Evolutionary conservation across 2,797 vertebrate species (phyloP), one percentile per base, ranked within the genome.

Genomic region (Alauda arvensis): DNA sequence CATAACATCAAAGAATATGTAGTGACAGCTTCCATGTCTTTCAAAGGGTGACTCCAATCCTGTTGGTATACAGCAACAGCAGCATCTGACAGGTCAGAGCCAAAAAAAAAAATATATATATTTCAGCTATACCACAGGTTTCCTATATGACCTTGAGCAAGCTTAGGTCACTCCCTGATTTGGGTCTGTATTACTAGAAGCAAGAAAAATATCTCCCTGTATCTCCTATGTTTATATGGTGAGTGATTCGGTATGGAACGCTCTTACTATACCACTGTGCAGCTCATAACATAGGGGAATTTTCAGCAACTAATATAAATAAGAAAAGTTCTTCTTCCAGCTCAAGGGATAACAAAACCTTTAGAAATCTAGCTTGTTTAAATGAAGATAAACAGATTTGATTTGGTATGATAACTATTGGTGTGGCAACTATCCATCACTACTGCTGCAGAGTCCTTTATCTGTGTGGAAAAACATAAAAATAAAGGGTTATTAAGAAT

Each of bases 281-380:
- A 87, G 91, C 74, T 34, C 92, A 91, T 92, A 93, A 65, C 78
- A 80, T 78, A 77, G 66, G 59, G n/a, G 63, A 93, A 57, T 82
- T 85, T 94, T 92, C 88, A 93, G 88, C 65, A 86, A 88, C 84
- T 94, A 91, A 90, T 90, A 77, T 95, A 95, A 95, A 95, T 94
- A 95, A 91, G 87, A 93, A 49, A 85, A 70, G 80, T 53, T 95
- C 56, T 90, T 77, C 72, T 89, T 90, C 46, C 65, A 93, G 60
- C 91, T 91, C 53, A 67, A 91, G 87, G 85, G 83, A 91, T 93
- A 93, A 93, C 85, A 93, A 92, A 93, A 91, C 87, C 49, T 91
- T 77, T 63, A 83, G 85, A 93, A 93, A 91, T 85, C 71, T 77
- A 81, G 53, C 70, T 95, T 94, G 94, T 94, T 94, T 95, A 95